These are phyloP conservation scores for Psittacula echo DNA, from an alignment of 2,797 vertebrate genomes.

Conservation along the genomic window DNA sequence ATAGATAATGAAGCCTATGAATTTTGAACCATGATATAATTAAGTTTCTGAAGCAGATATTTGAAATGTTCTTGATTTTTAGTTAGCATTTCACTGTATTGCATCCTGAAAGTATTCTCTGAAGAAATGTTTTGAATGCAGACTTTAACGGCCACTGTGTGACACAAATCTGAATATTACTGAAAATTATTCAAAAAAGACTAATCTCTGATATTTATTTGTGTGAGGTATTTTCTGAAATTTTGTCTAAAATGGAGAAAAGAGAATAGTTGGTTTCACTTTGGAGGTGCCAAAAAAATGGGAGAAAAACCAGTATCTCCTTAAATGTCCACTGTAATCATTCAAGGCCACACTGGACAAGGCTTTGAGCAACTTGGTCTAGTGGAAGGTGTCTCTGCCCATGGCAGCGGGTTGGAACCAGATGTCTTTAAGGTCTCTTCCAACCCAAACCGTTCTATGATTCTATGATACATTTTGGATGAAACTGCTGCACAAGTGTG, in stretches of 20 bases:
- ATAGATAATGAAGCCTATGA: conserved; percentile 57
- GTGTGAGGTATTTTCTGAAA: neutral
- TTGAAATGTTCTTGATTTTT: conserved; percentile 50
- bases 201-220: neutral
- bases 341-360: neutral
- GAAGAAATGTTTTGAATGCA: neutral
- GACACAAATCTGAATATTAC: neutral
- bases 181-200: neutral
- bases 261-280: neutral
- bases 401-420: neutral
- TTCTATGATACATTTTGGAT: neutral
- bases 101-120: neutral
- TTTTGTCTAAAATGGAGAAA: neutral
- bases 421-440: neutral
- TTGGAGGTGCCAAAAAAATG: neutral
- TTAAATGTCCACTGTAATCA: neutral
- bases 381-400: neutral
- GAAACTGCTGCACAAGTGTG: neutral
- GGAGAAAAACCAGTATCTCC: neutral
- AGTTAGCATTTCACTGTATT: conserved; percentile 30
- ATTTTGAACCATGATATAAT: conserved; percentile 69
- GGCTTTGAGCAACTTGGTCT: neutral
- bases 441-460: neutral
- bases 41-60: conserved; percentile 60
- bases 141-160: neutral